phyloP scores from a whole-genome alignment of 2,797 vertebrate genomes.

The Cyclopterus lumpus region DNA sequence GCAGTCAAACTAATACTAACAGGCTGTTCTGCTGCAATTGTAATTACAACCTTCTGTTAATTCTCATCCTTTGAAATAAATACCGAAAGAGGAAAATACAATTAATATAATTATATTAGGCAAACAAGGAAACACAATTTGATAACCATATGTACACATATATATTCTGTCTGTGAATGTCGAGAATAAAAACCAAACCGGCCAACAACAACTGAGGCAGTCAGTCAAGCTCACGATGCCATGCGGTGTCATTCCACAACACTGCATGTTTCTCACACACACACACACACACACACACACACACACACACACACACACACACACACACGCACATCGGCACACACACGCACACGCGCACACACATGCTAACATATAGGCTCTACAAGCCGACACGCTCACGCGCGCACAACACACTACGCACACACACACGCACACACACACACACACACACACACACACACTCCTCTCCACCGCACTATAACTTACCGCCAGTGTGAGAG shows the following conservation, averaged over 20 bases:
- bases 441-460: conserved; percentile 14
- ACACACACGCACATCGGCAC: conserved; percentile 21
- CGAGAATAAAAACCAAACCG: conserved; percentile 26
- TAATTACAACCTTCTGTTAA: not conserved
- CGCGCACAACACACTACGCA: conserved; percentile 20
- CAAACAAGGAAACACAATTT: not conserved
- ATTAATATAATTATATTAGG: not conserved
- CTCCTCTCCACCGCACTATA: conserved; percentile 72
- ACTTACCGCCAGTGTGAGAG: conserved; percentile 92
- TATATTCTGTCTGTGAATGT: not conserved
- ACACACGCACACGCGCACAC: conserved; percentile 18
- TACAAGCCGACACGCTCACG: conserved; percentile 27
- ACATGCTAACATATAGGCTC: not conserved
- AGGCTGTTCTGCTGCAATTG: not conserved
- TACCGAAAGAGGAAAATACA: not conserved
- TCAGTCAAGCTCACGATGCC: conserved; percentile 58
- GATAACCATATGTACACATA: not conserved
- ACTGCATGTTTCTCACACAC: conserved; percentile 58
- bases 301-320: conserved; percentile 14
- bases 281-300: not conserved
- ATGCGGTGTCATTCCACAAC: conserved; percentile 74
- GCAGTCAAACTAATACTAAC: not conserved
- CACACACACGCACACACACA: conserved; percentile 15
- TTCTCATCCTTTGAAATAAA: not conserved
- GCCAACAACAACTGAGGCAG: conserved; percentile 45